Conservation (phyloP, 2,797 vertebrate species). For the Champsocephalus esox region DNA sequence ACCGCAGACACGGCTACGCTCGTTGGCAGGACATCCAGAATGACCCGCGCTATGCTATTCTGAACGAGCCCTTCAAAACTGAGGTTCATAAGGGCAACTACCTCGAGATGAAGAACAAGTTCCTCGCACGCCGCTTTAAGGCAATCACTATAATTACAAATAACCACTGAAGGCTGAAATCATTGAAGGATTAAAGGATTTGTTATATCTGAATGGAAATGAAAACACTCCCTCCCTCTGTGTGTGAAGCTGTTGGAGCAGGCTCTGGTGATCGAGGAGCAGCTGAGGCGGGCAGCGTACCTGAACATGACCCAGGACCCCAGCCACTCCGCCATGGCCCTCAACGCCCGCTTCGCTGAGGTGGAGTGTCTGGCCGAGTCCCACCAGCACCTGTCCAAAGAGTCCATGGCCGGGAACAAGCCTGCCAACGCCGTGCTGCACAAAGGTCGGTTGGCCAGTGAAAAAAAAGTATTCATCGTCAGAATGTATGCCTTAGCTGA, state of each 20-base stretch:
- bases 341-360: constrained; percentile 95
- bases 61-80: constrained; percentile 98
- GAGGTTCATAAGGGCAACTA: constrained; percentile 99
- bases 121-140: constrained; percentile 97
- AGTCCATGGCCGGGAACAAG: constrained; percentile 97
- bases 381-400: constrained; percentile 98
- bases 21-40: constrained; percentile 99
- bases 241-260: constrained; percentile 92
- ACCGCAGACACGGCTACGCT: constrained; percentile 93
- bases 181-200: constrained; percentile 44
- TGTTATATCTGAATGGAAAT: constrained; percentile 25
- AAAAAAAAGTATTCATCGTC: constrained; percentile 19
- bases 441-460: constrained; percentile 87
- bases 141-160: constrained; percentile 61
- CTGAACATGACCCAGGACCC: constrained; percentile 98
- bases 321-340: constrained; percentile 95
- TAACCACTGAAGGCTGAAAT: constrained; percentile 13
- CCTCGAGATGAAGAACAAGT: constrained; percentile 99
- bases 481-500: background rate
- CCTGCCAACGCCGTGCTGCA: constrained; percentile 97
- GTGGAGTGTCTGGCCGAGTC: constrained; percentile 98
- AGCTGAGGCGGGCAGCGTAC: constrained; percentile 94
- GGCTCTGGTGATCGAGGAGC: constrained; percentile 98
- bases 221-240: constrained; percentile 1
- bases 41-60: constrained; percentile 92